Percentiles rank a stretch among this genome's conserved stretches.
phyloP scores from a whole-genome alignment of 2,113 vertebrate species.

The Scatophagus argus region DNA sequence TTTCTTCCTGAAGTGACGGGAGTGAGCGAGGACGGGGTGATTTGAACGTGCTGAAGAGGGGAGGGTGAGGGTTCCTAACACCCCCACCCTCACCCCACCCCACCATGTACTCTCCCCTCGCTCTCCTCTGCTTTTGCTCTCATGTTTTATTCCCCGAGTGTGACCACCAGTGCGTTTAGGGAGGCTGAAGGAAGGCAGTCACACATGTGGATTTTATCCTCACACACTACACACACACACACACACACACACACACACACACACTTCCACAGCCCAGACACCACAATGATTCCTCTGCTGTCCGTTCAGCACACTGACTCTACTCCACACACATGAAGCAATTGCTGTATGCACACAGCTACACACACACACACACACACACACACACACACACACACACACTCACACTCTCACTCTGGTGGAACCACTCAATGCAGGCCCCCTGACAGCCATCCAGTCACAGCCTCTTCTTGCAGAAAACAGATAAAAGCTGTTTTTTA shows the following conservation, averaged over 20 bases:
- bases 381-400: constrained; percentile 17
- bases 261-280: constrained; percentile 16
- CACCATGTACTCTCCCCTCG: constrained; percentile 1
- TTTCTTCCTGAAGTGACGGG: constrained; percentile 32
- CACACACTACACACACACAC: neutral
- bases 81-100: constrained; percentile 15
- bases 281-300: neutral
- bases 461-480: constrained; percentile 48
- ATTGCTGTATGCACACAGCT: constrained; percentile 10
- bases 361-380: constrained; percentile 21
- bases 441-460: constrained; percentile 58
- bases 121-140: constrained; percentile 9
- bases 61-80: constrained; percentile 20
- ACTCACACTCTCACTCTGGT: constrained; percentile 25
- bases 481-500: constrained; percentile 67
- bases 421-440: constrained; percentile 50
- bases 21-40: constrained; percentile 8
- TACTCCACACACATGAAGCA: constrained; percentile 20
- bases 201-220: constrained; percentile 36
- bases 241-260: neutral
- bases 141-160: constrained; percentile 60
- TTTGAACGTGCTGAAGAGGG: constrained; percentile 4
- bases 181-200: constrained; percentile 29
- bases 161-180: constrained; percentile 29
- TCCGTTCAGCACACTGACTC: constrained; percentile 14